Base-by-base conservation (phyloP, 2,888 invertebrate species). In the Aphrophora alni region DNA sequence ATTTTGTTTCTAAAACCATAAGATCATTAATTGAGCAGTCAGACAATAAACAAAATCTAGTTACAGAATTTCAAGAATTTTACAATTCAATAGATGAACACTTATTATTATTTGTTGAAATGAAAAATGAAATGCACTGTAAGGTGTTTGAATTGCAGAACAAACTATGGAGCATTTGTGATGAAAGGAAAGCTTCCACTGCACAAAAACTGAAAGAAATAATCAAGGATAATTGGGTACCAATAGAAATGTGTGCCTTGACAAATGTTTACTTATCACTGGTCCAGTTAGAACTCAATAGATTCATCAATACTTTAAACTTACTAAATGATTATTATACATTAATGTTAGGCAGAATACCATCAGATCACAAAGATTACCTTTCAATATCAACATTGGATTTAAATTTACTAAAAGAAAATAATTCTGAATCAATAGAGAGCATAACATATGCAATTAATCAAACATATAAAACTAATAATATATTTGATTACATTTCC, bases 51-150 rank as follows among this genome's bases (percentile, higher is more conserved):
- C 92, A 92, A 86, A 89, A 90, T 77, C 86, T 91, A 81, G 88
- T 93, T 7, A 86, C 88, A 73, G 86, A 88, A 25, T 93, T 93
- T 86, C 93, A 93, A 87, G 88, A 87, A 44, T 87, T 89, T 38
- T 93, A 91, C 84, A 93, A 93, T 87, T 88, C 89, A 26, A 89
- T 93, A 82, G 91, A 91, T 83, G 88, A 89, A 59, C 12, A 59
- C 14, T n/a, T 59, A 21, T 59, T 59, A 14, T 3, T 5, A 80
- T 89, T 92, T 80, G 87, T 88, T 83, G 89, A 91, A 81, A 88
- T 92, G 0, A 93, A 92, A 87, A 90, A 90, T 80, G 93, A 93
- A 87, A 89, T 93, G 87, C 92, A 93, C 84, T 91, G 91, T 83
- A 88, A 90, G 38, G 88, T 91, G 0, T 89, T 89, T 75, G 90